Percentiles rank a stretch among this genome's conserved stretches.
phyloP scores from a whole-genome alignment of 2,797 vertebrate genomes.

The Cyclura pinguis region DNA sequence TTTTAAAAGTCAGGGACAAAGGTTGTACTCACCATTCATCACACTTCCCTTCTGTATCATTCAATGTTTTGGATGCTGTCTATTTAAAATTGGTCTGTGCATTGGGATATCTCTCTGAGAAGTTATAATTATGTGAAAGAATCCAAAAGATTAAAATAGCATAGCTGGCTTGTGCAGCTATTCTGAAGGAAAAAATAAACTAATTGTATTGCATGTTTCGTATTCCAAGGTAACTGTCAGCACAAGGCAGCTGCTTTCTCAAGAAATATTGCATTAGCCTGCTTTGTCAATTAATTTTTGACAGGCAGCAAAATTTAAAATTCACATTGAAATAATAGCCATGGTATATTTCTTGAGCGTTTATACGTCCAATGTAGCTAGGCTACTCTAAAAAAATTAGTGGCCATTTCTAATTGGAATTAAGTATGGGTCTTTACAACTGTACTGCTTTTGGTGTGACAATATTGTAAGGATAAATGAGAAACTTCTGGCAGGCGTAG shows the following conservation, averaged over 20 bases:
- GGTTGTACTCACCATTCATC: not conserved
- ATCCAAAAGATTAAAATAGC: not conserved
- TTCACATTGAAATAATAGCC: constrained; percentile 70
- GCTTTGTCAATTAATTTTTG: constrained; percentile 69
- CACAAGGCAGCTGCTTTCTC: constrained; percentile 64
- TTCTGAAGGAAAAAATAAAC: constrained; percentile 45
- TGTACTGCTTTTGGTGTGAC: constrained; percentile 69
- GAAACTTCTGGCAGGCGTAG: constrained; percentile 55
- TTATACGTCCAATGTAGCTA: constrained; percentile 55
- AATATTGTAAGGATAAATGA: constrained; percentile 56
- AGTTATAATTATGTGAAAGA: not conserved
- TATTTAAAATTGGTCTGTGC: not conserved
- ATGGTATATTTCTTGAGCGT: constrained; percentile 67
- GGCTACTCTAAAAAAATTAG: constrained; percentile 62
- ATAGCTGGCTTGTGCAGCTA: not conserved
- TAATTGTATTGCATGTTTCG: constrained; percentile 58
- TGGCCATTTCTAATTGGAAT: constrained; percentile 72
- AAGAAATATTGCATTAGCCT: constrained; percentile 61
- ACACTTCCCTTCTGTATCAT: not conserved
- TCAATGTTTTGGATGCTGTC: not conserved
- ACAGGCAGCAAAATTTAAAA: constrained; percentile 72
- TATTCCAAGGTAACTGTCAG: constrained; percentile 55
- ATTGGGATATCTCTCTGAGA: not conserved
- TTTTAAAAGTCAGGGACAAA: not conserved
- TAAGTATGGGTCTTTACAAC: constrained; percentile 71